Base-by-base conservation (phyloP, 2,888 invertebrate species). In the Linyphia triangularis region DNA sequence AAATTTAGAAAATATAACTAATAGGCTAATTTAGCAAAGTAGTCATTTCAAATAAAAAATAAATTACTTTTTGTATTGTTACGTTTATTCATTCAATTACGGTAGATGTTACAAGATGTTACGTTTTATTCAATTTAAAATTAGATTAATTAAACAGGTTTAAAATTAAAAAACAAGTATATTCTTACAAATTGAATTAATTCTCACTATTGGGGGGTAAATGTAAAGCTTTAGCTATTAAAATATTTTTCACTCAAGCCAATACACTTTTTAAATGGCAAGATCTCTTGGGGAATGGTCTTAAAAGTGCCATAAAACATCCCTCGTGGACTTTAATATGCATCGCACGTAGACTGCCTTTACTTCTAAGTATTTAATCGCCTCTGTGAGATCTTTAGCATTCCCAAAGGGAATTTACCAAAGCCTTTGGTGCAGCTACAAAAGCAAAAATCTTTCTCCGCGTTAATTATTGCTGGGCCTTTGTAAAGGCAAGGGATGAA, bases 301-400 rank as follows among this genome's bases (percentile, higher is more conserved):
- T 81, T 81, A 81, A 81, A 81, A 69, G 59, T 19, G 22, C 22
- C 59, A 67, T 81, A 69, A 81, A 81, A 69, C 79, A 67, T 81
- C 57, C 51, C 16, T 28, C 26, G 9, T 9, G 24, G 37, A 61
- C 28, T 69, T 81, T 69, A 81, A 81, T 69, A 81, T 33, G 51
- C 79, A 16, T 4, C 3, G 57, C 69, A 81, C 79, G 79, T 81
- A 57, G 13, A 30, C 43, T 19, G 51, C 61, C 33, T 19, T 59
- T 69, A 30, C 37, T 43, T 28, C 43, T 67, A 79, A 81, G 79
- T 81, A 69, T 81, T 81, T 81, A 81, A 81, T 81, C 79, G 69
- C 51, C 79, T 10, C 79, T 4, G 7, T 9, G 79, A 69, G 79
- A 81, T 81, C 79, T 69, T 81, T 59, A 67, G 69, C 69, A 51